These are phyloP conservation scores for Austrofundulus limnaeus DNA, from an alignment of 2,113 vertebrate genomes.

Conservation along the genomic window DNA sequence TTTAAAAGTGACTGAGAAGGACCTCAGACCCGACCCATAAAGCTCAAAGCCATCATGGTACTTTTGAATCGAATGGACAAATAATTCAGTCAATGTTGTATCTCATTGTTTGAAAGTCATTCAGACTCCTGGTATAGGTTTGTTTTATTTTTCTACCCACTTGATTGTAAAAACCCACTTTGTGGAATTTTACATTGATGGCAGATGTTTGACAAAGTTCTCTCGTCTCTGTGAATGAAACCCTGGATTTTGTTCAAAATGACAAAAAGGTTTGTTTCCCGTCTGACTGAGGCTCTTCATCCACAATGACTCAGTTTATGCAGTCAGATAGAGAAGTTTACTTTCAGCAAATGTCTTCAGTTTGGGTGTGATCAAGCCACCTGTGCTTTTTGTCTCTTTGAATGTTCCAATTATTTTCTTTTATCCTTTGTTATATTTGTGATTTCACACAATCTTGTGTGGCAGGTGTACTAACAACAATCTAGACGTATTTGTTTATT, in stretches of 20 bases:
- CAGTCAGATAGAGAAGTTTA: background rate
- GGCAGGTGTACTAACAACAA: background rate
- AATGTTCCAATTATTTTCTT: background rate
- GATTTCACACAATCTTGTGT: background rate
- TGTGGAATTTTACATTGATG: background rate
- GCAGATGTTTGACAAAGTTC: background rate
- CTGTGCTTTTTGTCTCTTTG: background rate
- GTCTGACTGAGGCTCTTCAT: background rate
- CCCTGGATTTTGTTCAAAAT: background rate
- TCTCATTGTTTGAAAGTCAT: background rate
- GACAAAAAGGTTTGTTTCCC: background rate
- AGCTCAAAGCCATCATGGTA: too few species aligned
- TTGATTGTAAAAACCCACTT: background rate
- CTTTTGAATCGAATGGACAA: too few species aligned
- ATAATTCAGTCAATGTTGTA: background rate
- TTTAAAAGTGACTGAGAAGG: too few species aligned
- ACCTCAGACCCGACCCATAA: too few species aligned
- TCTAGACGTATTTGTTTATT: background rate
- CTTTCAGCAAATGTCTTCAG: background rate
- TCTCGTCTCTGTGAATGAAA: background rate
- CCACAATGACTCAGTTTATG: background rate
- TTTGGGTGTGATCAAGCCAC: background rate
- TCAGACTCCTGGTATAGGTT: too few species aligned
- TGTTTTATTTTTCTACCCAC: too few species aligned
- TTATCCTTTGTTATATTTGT: background rate